Evolutionary conservation across 2,888 invertebrate genomes (phyloP), one percentile per base, ranked within the genome.

Genomic region (Cyrtodaria siliqua): DNA sequence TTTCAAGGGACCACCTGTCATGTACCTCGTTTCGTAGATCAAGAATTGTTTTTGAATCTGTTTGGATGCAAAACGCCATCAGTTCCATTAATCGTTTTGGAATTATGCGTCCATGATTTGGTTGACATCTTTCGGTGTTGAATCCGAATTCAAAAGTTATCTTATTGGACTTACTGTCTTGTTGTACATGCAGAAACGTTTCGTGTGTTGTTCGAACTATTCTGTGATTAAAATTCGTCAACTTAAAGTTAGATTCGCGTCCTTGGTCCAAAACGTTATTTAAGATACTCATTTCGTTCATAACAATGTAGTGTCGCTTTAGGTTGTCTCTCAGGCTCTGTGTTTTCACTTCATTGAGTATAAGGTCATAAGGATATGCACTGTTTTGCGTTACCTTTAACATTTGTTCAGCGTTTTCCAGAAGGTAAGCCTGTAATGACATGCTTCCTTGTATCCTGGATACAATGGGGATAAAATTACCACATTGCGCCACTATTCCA

Each of bases 111-210:
- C n/a, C n/a, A n/a, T n/a, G n/a, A n/a, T n/a, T n/a, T n/a, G n/a
- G n/a, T n/a, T n/a, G n/a, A n/a, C 56, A 56, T 12, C 38, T 56
- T 23, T 56, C 40, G 38, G 38, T 14, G 24, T 56, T 56, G 4
- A 23, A 2, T 9, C 56, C 56, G 20, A 56, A 3, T 56, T 56
- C 56, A 3, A 56, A 56, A n/a, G n/a, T n/a, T n/a, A n/a, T n/a
- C n/a, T n/a, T n/a, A n/a, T n/a, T n/a, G n/a, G n/a, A n/a, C n/a
- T n/a, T n/a, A n/a, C n/a, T n/a, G n/a, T n/a, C n/a, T n/a, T n/a
- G n/a, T n/a, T n/a, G n/a, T n/a, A n/a, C 56, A 40, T 40, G 40
- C 12, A 56, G 38, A n/a, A 56, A 56, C 2, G 56, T 56, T 56
- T 56, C 56, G 20, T 40, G 27, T 9, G 18, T 14, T 9, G 38